Conservation (phyloP, 2,113 vertebrate genomes). For the Paraplagusia blochii region DNA sequence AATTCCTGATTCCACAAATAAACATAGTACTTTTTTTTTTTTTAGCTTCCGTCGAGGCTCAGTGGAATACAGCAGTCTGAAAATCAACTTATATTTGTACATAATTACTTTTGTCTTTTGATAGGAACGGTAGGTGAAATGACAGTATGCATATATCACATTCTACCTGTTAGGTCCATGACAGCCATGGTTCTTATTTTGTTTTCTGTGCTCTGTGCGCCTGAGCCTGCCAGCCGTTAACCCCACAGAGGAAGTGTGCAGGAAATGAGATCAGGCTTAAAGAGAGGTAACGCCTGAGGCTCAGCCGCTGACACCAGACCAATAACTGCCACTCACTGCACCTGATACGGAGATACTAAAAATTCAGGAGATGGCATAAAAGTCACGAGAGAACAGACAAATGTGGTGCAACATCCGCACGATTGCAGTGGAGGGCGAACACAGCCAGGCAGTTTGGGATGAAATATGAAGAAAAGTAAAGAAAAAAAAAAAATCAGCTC, state of each 20-base stretch:
- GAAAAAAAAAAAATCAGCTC: background rate
- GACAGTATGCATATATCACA: slow-evolving; percentile 13
- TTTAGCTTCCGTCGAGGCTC: no score
- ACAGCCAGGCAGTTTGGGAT: slow-evolving; percentile 3
- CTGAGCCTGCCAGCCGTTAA: slow-evolving; percentile 60
- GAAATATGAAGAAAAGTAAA: slow-evolving; percentile 3
- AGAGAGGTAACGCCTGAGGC: slow-evolving; percentile 65
- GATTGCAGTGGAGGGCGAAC: background rate
- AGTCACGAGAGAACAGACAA: slow-evolving; percentile 33
- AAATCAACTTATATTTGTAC: no score
- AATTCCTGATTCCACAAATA: no score
- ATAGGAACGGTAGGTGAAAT: slow-evolving; percentile 13
- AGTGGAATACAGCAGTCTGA: no score
- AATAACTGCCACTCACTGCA: slow-evolving; percentile 73
- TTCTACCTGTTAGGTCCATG: slow-evolving; percentile 32
- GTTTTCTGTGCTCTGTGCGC: slow-evolving; percentile 36
- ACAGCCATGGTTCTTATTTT: slow-evolving; percentile 35
- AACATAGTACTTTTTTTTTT: no score
- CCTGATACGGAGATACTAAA: slow-evolving; percentile 58
- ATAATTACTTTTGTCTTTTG: no score
- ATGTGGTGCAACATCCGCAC: background rate
- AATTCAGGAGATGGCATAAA: slow-evolving; percentile 50
- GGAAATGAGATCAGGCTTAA: slow-evolving; percentile 72
- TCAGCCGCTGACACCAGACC: slow-evolving; percentile 68
- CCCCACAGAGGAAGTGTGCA: slow-evolving; percentile 70